Base-by-base conservation (phyloP, 2,113 vertebrate species). In the Furnarius figulus region DNA sequence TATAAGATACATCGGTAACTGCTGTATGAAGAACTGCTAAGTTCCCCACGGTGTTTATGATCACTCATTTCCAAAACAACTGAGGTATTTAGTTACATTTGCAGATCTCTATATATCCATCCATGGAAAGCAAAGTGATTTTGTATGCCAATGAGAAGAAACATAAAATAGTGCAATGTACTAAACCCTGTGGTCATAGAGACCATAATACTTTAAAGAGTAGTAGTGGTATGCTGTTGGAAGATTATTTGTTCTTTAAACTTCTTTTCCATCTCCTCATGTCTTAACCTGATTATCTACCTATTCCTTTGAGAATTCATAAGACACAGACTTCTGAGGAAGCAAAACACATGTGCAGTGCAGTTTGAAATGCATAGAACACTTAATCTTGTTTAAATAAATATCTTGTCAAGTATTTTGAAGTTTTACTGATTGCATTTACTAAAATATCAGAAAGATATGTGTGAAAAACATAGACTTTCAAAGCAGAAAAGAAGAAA, bases 21-120 rank as follows among this genome's bases (percentile, higher is more conserved):
- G 5, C 4, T 28, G 6, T 17, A 27, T 2, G 1, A 39, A 14
- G 7, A 47, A 42, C 6, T 10, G 20, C 5, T 39, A n/a, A 35
- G 1, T 50, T 90, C 35, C 81, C n/a, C 44, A 81, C 62, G 1
- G 5, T 37, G 2, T 23, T 86, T 70, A 53, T 53, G 24, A 42
- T 61, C 50, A 33, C 7, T 56, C 3, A 55, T 67, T 86, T 77
- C 14, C 24, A 52, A 44, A 1, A 52, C 72, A 90, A 83, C 1
- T 39, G 10, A 63, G 3, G 12, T 33, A 40, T 27, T 80, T 71
- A 23, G 2, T 78, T 71, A 61, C 7, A 37, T 83, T 70, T 92
- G 4, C 14, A 37, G 30, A 44, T 37, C 35, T 80, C 24, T 44
- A 3, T 27, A 13, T 30, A 76, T 8, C 2, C 8, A 71, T 6